Evolutionary conservation across 2,113 vertebrate species (phyloP).

Genomic region (Callopanchax toddi): DNA sequence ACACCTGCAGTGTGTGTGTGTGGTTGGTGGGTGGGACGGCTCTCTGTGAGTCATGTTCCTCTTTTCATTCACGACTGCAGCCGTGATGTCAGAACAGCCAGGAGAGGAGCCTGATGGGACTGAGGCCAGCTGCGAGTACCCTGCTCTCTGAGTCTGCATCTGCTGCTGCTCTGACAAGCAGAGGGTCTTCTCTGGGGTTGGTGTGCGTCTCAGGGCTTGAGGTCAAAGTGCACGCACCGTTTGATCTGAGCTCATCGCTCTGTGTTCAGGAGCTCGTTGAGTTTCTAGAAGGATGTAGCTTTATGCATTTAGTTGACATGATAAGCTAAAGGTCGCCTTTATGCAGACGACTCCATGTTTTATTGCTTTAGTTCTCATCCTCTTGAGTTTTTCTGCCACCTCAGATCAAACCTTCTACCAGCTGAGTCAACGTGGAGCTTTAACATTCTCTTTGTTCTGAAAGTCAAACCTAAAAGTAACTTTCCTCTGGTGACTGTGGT

Average conservation of each 20-base stretch:
- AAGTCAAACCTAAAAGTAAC: neutral
- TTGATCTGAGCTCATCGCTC: neutral
- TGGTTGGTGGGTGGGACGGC: constrained; percentile 36
- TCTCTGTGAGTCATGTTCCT: constrained; percentile 49
- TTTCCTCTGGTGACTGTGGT: too few species aligned
- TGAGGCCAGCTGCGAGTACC: too few species aligned
- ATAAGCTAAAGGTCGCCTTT: too few species aligned
- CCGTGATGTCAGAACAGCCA: constrained; percentile 29
- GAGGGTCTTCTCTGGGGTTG: neutral
- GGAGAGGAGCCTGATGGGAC: constrained; percentile 17
- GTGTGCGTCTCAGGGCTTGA: neutral
- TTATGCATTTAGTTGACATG: too few species aligned
- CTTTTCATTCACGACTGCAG: constrained; percentile 60
- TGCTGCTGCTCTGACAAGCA: constrained; percentile 36
- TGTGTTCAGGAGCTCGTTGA: too few species aligned
- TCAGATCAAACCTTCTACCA: too few species aligned
- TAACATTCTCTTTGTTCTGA: too few species aligned
- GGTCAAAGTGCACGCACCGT: constrained; percentile 27
- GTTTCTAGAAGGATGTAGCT: too few species aligned
- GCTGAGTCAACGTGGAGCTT: too few species aligned
- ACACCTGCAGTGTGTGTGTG: constrained; percentile 24
- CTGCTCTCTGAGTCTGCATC: neutral
- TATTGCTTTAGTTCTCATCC: too few species aligned
- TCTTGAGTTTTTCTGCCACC: too few species aligned
- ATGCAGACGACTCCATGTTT: too few species aligned